Percentiles rank a stretch among this genome's conserved stretches.
These are phyloP conservation scores for Leucoraja ocellata DNA, from an alignment of 2,797 vertebrate genomes.

Conservation along the genomic window DNA sequence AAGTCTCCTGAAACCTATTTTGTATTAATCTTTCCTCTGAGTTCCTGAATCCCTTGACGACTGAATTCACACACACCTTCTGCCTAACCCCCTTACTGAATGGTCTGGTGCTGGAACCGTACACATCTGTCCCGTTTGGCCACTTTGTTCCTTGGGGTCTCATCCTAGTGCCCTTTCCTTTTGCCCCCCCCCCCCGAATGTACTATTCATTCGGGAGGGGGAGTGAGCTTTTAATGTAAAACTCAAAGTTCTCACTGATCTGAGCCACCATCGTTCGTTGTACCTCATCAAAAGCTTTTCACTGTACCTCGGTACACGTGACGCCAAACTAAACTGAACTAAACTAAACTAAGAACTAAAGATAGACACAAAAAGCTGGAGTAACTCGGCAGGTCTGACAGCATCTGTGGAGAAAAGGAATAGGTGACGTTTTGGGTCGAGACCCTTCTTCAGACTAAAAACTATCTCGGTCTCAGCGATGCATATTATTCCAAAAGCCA, in stretches of 20 bases:
- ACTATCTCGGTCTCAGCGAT: background rate
- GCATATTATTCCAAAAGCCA: background rate
- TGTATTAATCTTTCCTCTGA: background rate
- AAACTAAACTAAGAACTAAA: no score
- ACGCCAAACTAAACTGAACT: no score
- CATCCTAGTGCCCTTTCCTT: background rate
- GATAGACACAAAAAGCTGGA: no score
- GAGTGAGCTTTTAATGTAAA: background rate
- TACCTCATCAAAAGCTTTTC: background rate
- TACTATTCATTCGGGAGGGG: background rate
- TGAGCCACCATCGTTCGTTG: background rate
- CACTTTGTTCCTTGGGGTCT: background rate
- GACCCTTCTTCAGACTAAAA: no score
- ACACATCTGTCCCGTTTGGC: background rate
- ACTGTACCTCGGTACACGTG: no score
- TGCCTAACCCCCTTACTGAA: conserved; percentile 9
- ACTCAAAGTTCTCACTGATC: background rate
- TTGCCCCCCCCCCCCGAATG: no score
- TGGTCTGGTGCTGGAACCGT: conserved; percentile 8
- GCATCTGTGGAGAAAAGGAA: no score
- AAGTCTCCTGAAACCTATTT: conserved; percentile 9
- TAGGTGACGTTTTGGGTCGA: no score
- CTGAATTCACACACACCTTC: conserved; percentile 3
- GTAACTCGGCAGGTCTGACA: no score
- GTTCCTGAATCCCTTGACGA: conserved; percentile 21